Evolutionary conservation across 2,888 invertebrate genomes (phyloP).

Genomic region (Melanostoma mellinum): DNA sequence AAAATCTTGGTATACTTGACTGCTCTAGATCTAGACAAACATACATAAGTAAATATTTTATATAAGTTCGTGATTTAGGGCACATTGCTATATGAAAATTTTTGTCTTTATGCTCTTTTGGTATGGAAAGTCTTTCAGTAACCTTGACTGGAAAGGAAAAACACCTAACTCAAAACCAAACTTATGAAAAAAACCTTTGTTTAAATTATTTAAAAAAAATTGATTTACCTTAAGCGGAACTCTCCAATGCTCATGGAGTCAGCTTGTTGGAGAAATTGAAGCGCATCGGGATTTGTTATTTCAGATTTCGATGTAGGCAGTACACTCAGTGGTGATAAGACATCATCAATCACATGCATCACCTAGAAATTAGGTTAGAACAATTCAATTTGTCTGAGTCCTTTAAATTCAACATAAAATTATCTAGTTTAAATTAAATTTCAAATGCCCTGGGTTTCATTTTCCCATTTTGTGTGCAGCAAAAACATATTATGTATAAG

Average conservation of each 20-base stretch:
- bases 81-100: too few relatives aligned
- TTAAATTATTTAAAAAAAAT: not conserved
- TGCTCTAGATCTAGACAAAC: too few relatives aligned
- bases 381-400: too few relatives aligned
- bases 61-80: too few relatives aligned
- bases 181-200: not conserved
- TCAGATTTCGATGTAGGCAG: constrained; percentile 84
- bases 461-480: too few relatives aligned
- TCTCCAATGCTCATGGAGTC: constrained; percentile 89
- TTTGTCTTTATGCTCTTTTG: too few relatives aligned
- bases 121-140: too few relatives aligned
- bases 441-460: too few relatives aligned
- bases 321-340: constrained; percentile 89
- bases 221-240: constrained; percentile 87
- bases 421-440: not conserved
- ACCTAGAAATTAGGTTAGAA: constrained; percentile 83
- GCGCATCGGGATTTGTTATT: constrained; percentile 91
- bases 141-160: too few relatives aligned
- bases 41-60: too few relatives aligned
- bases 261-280: constrained; percentile 89
- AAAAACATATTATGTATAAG: too few relatives aligned
- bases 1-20: too few relatives aligned
- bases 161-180: not conserved
- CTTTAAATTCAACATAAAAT: not conserved
- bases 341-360: constrained; percentile 93